Conservation (phyloP, 2,113 vertebrate genomes). For the Dolichallabes microphthalmus region DNA sequence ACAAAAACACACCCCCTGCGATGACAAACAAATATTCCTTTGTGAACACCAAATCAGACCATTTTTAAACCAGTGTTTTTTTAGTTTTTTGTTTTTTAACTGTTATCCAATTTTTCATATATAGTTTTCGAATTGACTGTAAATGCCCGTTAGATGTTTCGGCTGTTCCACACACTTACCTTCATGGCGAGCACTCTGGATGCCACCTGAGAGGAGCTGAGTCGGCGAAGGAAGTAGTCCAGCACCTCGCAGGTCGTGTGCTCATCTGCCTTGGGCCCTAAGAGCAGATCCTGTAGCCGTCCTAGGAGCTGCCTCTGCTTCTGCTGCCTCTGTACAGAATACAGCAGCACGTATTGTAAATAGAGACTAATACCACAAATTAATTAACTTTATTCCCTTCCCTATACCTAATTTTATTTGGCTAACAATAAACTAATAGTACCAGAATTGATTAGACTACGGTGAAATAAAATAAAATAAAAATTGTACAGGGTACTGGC, state of each 20-base stretch:
- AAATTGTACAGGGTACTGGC: not conserved
- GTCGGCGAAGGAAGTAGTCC: constrained; percentile 93
- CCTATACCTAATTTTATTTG: not conserved
- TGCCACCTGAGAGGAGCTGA: constrained; percentile 94
- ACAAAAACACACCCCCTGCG: too few species aligned
- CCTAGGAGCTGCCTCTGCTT: constrained; percentile 93
- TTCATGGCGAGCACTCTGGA: constrained; percentile 95
- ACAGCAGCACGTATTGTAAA: not conserved
- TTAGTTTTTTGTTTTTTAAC: not conserved
- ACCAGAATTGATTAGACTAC: too few species aligned
- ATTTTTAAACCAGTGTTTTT: not conserved
- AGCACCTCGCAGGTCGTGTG: constrained; percentile 96
- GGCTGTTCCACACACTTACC: constrained; percentile 66
- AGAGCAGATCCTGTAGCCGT: constrained; percentile 90
- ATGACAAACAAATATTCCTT: too few species aligned
- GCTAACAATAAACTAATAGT: not conserved
- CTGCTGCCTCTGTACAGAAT: constrained; percentile 83
- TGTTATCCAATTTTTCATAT: not conserved
- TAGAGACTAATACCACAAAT: not conserved
- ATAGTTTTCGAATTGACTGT: not conserved
- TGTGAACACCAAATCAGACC: too few species aligned
- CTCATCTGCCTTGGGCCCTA: constrained; percentile 92
- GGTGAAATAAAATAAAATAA: not conserved
- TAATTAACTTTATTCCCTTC: too few species aligned
- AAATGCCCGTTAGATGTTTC: not conserved